Percentiles rank a stretch among this genome's conserved stretches.
These are phyloP conservation scores for Temnothorax longispinosus DNA, from an alignment of 1,140 invertebrate species.

Conservation along the genomic window DNA sequence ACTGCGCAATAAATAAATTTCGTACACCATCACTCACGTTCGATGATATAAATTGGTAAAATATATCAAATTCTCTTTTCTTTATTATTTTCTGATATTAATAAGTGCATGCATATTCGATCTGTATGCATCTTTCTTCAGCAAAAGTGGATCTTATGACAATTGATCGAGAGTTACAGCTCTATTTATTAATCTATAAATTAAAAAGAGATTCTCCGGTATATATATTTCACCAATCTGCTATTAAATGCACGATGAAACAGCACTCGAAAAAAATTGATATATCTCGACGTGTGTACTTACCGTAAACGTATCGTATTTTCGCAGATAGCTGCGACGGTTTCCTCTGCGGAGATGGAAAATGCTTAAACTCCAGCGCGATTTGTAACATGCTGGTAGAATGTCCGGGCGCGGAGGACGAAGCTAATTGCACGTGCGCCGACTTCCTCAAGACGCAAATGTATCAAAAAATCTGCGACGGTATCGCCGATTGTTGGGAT, in stretches of 20 bases:
- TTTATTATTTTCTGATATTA: neutral
- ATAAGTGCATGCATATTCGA: neutral
- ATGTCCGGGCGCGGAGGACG: slow-evolving; percentile 90
- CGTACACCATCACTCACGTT: neutral
- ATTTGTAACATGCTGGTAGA: slow-evolving; percentile 92
- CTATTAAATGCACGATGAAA: neutral
- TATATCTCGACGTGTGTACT: neutral
- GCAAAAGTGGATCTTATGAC: neutral
- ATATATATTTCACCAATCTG: neutral
- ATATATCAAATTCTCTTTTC: neutral
- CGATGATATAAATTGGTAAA: neutral
- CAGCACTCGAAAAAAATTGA: neutral
- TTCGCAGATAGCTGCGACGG: slow-evolving; percentile 77
- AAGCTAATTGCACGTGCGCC: slow-evolving; percentile 91
- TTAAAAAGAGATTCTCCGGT: neutral
- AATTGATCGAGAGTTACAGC: neutral
- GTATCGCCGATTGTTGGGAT: slow-evolving; percentile 92
- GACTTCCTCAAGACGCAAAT: slow-evolving; percentile 91
- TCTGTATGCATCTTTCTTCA: neutral
- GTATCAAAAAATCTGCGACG: slow-evolving; percentile 92
- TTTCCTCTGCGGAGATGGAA: slow-evolving; percentile 87
- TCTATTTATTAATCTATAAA: neutral
- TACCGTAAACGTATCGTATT: slow-evolving; percentile 16
- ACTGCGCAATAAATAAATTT: neutral
- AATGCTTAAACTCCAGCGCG: slow-evolving; percentile 89